phyloP scores from a whole-genome alignment of 1,140 invertebrate genomes.

The Cepaea nemoralis region DNA sequence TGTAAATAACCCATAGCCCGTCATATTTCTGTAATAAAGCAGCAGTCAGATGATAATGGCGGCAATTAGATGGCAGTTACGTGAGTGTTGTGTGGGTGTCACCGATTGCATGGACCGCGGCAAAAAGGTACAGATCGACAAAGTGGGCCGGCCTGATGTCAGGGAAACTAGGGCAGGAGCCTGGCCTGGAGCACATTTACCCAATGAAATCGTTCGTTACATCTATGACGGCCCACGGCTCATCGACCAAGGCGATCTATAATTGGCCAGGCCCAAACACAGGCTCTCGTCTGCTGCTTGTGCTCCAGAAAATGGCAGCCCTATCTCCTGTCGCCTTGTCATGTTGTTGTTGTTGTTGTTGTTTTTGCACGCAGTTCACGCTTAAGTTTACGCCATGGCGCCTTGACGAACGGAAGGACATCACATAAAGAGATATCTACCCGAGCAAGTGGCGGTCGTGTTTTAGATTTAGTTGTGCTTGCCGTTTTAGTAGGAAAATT shows the following conservation, averaged over 20 bases:
- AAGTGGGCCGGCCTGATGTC: conserved; percentile 23
- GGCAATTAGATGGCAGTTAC: background rate
- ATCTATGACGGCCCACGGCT: background rate
- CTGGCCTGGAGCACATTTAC: background rate
- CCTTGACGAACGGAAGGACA: no score
- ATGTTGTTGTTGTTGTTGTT: no score
- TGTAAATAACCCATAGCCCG: background rate
- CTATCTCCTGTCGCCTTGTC: no score
- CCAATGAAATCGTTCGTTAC: conserved; percentile 15
- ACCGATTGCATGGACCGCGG: background rate
- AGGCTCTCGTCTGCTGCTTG: no score
- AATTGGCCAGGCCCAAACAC: background rate
- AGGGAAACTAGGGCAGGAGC: background rate
- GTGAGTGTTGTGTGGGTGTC: background rate
- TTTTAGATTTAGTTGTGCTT: no score
- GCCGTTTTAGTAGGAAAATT: no score
- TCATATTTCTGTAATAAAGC: background rate
- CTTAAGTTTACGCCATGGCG: no score
- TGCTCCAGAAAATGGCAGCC: no score
- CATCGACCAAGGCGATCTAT: conserved; percentile 2
- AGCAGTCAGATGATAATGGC: background rate
- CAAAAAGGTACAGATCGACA: conserved; percentile 12
- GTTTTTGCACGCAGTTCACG: no score
- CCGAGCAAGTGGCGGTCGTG: no score
- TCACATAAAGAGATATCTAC: no score